These are phyloP conservation scores for Parnassius orleans DNA, from an alignment of 2,888 invertebrate species.

Conservation along the genomic window DNA sequence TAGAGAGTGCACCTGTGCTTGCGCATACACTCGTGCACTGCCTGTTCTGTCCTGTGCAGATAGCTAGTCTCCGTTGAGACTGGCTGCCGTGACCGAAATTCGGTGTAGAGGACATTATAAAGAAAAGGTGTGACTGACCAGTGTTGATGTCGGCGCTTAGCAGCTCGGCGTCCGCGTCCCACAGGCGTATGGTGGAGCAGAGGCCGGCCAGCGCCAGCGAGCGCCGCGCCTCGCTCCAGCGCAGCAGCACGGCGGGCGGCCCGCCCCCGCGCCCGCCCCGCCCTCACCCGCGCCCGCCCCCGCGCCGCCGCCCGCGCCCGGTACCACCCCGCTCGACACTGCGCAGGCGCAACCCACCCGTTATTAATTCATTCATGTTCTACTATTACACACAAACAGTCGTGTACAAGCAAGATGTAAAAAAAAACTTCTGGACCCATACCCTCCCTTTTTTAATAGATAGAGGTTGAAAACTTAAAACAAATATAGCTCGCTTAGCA, in stretches of 20 bases:
- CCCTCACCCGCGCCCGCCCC: not conserved
- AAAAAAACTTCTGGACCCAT: too few species aligned
- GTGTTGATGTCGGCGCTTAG: constrained; percentile 89
- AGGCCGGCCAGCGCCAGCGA: constrained; percentile 91
- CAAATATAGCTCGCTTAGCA: too few species aligned
- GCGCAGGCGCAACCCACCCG: not conserved
- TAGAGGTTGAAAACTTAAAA: too few species aligned
- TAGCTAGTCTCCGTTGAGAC: too few species aligned
- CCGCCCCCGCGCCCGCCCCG: constrained; percentile 24
- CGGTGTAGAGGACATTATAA: not conserved
- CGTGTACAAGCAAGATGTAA: too few species aligned
- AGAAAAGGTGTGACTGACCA: constrained; percentile 56
- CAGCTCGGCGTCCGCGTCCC: constrained; percentile 93
- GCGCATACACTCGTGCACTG: too few species aligned
- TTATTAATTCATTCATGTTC: too few species aligned
- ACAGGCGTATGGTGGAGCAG: constrained; percentile 88
- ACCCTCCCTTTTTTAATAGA: too few species aligned
- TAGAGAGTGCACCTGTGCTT: too few species aligned
- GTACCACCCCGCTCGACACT: constrained; percentile 30
- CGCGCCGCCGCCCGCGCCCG: constrained; percentile 21
- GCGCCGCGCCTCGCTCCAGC: constrained; percentile 91
- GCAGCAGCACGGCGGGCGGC: constrained; percentile 85
- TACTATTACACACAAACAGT: too few species aligned
- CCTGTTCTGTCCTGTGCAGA: too few species aligned
- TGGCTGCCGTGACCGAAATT: too few species aligned